Conservation (phyloP, 2,113 vertebrate species). For the Thalassoma bifasciatum region DNA sequence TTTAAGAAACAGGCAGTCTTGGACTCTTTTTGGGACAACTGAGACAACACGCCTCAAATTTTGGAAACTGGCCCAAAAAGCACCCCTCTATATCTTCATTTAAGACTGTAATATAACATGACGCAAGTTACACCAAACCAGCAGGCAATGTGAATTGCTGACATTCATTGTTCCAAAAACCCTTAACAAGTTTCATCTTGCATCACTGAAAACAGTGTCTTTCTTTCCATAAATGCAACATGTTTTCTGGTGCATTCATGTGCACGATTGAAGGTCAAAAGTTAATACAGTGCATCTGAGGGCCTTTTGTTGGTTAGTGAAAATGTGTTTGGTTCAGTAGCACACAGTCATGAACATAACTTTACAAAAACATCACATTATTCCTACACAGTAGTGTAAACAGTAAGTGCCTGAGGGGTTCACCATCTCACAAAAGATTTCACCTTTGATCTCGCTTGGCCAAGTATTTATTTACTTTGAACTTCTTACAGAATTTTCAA, state of each 20-base stretch:
- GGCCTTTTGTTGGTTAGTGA: background rate
- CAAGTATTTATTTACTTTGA: background rate
- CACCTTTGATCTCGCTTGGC: background rate
- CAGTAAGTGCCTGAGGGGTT: background rate
- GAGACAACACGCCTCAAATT: too few species aligned
- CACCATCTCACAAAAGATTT: background rate
- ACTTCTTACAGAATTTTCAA: slow-evolving; percentile 8
- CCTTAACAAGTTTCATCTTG: too few species aligned
- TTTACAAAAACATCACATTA: background rate
- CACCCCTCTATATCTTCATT: too few species aligned
- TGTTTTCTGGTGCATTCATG: background rate
- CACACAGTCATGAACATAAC: background rate
- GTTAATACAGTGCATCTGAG: background rate
- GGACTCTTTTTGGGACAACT: too few species aligned
- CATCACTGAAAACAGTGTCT: too few species aligned
- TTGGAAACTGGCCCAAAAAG: too few species aligned
- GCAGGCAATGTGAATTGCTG: too few species aligned
- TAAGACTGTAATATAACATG: too few species aligned
- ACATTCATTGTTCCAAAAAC: too few species aligned
- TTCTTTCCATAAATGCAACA: too few species aligned
- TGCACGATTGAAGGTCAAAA: background rate
- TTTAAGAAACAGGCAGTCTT: too few species aligned
- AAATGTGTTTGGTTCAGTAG: background rate
- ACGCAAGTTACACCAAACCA: too few species aligned
- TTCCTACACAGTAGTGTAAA: background rate